phyloP scores from a whole-genome alignment of 2,888 invertebrate species.

The Acronicta aceris region DNA sequence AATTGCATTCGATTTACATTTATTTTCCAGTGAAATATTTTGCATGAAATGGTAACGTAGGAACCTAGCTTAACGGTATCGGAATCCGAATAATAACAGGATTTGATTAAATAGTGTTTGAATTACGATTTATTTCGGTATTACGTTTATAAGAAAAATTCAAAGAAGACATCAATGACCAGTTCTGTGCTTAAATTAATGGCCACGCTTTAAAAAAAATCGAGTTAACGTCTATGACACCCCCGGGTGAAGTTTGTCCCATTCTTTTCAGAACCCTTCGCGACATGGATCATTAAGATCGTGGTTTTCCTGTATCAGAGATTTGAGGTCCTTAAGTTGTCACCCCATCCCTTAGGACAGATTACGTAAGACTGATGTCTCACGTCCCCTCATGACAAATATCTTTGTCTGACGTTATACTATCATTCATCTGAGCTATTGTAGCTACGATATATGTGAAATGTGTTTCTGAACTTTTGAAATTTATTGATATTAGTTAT shows the following conservation, averaged over 20 bases:
- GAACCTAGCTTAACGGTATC: too few species aligned
- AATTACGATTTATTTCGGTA: too few species aligned
- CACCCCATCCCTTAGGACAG: constrained; percentile 33
- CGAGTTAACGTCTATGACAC: neutral
- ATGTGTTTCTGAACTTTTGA: constrained; percentile 28
- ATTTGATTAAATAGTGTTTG: too few species aligned
- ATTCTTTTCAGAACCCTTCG: neutral
- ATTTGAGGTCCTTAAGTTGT: constrained; percentile 8
- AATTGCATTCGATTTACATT: too few species aligned
- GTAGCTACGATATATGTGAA: constrained; percentile 1
- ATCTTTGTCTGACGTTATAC: constrained; percentile 39
- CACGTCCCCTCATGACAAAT: constrained; percentile 39
- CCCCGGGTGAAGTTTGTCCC: neutral
- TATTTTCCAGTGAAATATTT: too few species aligned
- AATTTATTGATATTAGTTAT: constrained; percentile 16
- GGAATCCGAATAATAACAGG: too few species aligned
- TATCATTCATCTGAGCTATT: constrained; percentile 41
- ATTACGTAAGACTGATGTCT: constrained; percentile 44
- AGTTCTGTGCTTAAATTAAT: too few species aligned
- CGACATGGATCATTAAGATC: constrained; percentile 32
- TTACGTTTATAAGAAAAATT: too few species aligned
- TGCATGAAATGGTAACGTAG: too few species aligned
- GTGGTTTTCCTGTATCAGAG: constrained; percentile 22
- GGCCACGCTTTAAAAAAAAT: neutral
- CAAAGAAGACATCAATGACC: too few species aligned